A percentile compares a stretch with the other conserved stretches of the same genome.
Evolutionary conservation across 2,888 invertebrate species (phyloP).

Genomic region (Iselma pallidipennis): DNA sequence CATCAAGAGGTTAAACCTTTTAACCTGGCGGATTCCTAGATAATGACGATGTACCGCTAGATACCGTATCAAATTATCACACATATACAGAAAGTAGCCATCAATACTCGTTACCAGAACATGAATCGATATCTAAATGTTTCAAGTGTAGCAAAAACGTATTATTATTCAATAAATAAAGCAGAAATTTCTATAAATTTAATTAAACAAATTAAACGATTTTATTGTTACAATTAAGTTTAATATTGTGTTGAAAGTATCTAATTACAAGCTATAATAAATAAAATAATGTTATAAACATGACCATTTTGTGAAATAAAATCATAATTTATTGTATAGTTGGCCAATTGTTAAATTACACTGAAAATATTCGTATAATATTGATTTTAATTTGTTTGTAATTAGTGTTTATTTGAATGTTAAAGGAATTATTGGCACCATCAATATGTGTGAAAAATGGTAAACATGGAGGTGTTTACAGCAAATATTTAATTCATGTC

Average conservation of each 20-base stretch:
- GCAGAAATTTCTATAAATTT: too few species aligned
- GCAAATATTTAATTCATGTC: constrained; percentile 18
- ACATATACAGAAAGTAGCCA: constrained; percentile 42
- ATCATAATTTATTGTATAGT: background rate
- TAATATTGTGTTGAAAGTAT: constrained; percentile 11
- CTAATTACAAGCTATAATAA: constrained; percentile 10
- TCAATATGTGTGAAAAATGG: too few species aligned
- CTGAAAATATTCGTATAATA: background rate
- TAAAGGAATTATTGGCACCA: too few species aligned
- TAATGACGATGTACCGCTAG: constrained; percentile 48
- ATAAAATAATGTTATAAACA: background rate
- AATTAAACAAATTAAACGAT: background rate
- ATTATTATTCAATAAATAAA: background rate
- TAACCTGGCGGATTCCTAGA: constrained; percentile 46
- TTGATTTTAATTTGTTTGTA: background rate
- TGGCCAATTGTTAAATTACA: too few species aligned
- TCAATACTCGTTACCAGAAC: constrained; percentile 43
- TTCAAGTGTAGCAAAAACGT: too few species aligned
- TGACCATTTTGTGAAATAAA: background rate
- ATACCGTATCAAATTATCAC: constrained; percentile 47
- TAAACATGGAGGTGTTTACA: constrained; percentile 13
- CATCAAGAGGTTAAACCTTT: constrained; percentile 47
- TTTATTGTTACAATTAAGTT: constrained; percentile 11
- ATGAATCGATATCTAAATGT: constrained; percentile 32
- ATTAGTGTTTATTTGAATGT: too few species aligned